Evolutionary conservation across 2,113 vertebrate species (phyloP).

Genomic region (Camarhynchus parvulus): DNA sequence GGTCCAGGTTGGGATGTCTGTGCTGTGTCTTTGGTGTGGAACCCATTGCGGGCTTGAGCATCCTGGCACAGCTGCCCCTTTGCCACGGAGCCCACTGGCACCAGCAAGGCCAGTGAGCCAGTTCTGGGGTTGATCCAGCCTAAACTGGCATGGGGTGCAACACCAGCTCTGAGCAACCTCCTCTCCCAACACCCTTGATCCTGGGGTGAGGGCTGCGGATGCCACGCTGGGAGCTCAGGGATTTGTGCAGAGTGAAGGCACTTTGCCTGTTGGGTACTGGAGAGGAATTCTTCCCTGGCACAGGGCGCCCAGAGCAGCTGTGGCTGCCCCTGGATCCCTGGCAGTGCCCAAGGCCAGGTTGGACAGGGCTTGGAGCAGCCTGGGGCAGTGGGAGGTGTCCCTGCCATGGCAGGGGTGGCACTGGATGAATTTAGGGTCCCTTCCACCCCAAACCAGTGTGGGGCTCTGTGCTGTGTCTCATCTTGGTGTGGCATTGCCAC

Average conservation of each 20-base stretch:
- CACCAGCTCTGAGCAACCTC: background rate
- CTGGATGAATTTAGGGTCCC: background rate
- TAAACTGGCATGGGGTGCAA: too few species aligned
- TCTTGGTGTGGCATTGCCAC: background rate
- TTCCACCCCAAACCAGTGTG: background rate
- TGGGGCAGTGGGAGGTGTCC: background rate
- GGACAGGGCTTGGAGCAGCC: fast-evolving
- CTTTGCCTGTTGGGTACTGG: background rate
- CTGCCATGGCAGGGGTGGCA: background rate
- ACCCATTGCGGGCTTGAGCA: background rate
- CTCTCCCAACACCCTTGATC: background rate
- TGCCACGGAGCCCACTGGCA: background rate
- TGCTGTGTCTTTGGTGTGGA: background rate
- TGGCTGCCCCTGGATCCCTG: background rate
- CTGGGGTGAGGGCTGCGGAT: background rate
- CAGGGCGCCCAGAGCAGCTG: background rate
- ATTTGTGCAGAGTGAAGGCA: background rate
- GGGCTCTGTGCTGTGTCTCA: background rate
- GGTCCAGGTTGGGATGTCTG: background rate
- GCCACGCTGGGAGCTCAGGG: fast-evolving
- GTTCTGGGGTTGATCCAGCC: background rate
- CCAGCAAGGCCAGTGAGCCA: background rate
- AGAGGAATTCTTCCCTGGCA: background rate
- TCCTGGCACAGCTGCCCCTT: background rate
- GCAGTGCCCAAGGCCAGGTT: fast-evolving